Percentiles rank a stretch among this genome's conserved stretches.
phyloP scores from a whole-genome alignment of 1,140 invertebrate genomes.

The Drosophila oshimai region DNA sequence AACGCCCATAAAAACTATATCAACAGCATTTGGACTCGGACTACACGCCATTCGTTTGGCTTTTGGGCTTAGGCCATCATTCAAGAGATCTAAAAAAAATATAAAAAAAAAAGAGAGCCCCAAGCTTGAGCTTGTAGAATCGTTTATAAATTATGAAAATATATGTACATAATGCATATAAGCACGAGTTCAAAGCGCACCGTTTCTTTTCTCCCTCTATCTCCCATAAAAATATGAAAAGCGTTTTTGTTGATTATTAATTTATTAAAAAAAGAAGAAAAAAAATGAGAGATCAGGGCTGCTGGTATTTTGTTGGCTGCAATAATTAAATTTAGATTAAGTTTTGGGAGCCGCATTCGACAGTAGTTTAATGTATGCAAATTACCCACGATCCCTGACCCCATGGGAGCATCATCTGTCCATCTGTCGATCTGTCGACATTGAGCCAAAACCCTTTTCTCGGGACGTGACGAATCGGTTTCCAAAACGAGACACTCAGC shows the following conservation, averaged over 20 bases:
- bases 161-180: slow-evolving; percentile 76
- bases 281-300: slow-evolving; percentile 27
- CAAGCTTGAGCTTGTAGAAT: slow-evolving; percentile 51
- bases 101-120: slow-evolving; percentile 55
- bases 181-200: slow-evolving; percentile 68
- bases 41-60: slow-evolving; percentile 28
- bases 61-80: slow-evolving; percentile 63
- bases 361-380: slow-evolving; percentile 80
- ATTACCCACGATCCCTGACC: slow-evolving; percentile 50
- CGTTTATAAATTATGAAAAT: slow-evolving; percentile 79
- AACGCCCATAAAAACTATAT: slow-evolving; percentile 78
- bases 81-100: slow-evolving; percentile 58
- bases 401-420: slow-evolving; percentile 20
- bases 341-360: slow-evolving; percentile 52
- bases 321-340: slow-evolving; percentile 81
- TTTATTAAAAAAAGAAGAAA: slow-evolving; percentile 58
- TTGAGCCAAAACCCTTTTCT: slow-evolving; percentile 63
- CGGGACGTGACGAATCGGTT: slow-evolving; percentile 77
- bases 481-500: slow-evolving; percentile 48
- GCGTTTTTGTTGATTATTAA: slow-evolving; percentile 76
- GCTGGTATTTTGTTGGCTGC: slow-evolving; percentile 56
- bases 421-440: slow-evolving; percentile 55
- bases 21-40: slow-evolving; percentile 55
- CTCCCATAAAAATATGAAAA: slow-evolving; percentile 67
- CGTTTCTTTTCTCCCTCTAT: slow-evolving; percentile 24